Percentiles rank a stretch among this genome's conserved stretches.
Conservation (phyloP, 1,140 invertebrate species). For the Drosophila mauritiana region DNA sequence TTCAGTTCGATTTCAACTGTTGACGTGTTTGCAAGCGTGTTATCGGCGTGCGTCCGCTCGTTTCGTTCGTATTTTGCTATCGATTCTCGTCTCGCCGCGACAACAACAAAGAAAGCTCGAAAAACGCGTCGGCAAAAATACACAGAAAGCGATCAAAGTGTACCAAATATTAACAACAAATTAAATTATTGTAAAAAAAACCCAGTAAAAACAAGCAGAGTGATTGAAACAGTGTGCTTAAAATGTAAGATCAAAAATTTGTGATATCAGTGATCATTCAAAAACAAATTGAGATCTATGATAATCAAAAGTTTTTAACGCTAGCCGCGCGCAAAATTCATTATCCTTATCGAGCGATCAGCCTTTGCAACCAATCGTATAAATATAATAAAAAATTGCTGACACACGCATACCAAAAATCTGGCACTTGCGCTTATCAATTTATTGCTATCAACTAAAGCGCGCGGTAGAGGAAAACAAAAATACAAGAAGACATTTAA, state of each 20-base stretch:
- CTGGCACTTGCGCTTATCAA: conserved; percentile 75
- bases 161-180: conserved; percentile 9
- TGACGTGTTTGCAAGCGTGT: conserved; percentile 81
- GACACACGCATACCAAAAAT: conserved; percentile 53
- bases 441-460: conserved; percentile 76
- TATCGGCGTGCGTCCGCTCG: conserved; percentile 52
- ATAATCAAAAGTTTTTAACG: conserved; percentile 19
- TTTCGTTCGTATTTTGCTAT: conserved; percentile 41
- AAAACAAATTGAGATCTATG: conserved; percentile 27
- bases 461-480: conserved; percentile 18
- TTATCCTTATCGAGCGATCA: conserved; percentile 47
- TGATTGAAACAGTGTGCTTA: conserved; percentile 25
- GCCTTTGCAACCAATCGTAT: background rate
- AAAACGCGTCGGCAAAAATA: conserved; percentile 71
- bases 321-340: conserved; percentile 36
- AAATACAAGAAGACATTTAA: conserved; percentile 56
- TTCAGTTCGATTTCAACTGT: conserved; percentile 84
- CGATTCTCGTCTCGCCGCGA: conserved; percentile 49
- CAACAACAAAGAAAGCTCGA: conserved; percentile 52
- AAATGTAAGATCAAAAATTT: conserved; percentile 35
- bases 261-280: conserved; percentile 8
- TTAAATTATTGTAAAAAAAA: conserved; percentile 4
- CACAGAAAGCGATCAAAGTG: conserved; percentile 18
- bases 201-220: conserved; percentile 33
- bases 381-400: conserved; percentile 13